Evolutionary conservation across 2,888 invertebrate genomes (phyloP), one percentile per base, ranked within the genome.

Genomic region (Biston stratarius): DNA sequence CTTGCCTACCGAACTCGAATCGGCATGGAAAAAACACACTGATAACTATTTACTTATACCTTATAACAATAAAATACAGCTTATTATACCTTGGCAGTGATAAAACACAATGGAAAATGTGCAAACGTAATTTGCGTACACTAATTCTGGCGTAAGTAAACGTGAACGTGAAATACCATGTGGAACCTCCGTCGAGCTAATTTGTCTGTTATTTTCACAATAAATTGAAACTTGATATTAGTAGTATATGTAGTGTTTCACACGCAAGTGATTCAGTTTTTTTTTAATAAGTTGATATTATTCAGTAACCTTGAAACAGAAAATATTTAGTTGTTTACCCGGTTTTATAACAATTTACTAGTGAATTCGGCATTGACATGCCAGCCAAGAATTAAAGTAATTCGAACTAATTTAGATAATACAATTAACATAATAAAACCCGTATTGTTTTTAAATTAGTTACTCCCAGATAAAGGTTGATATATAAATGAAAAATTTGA

Each of bases 1-100:
- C 83, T 83, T 79, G 79, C 83, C 80, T 80, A 81, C 76, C 77
- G 82, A 81, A 84, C 79, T 79, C 81, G 82, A 83, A 80, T 71
- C 78, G 81, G 82, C 76, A 83, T 81, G 82, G 81, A 79, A 81
- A 84, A 87, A 81, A 38, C 24, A 81, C 80, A 78, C 78, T 82
- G 78, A 82, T 77, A 79, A 82, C 74, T 76, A 71, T 73, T 76
- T 72, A 80, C 70, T 77, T 75, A 77, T 77, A 71, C 78, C 78
- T 78, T 80, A 75, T 69, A 60, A 56, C 77, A 9, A 67, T 45
- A 61, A 33, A 48, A 47, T 72, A 83, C 74, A 73, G 79, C 61
- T 64, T 69, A 79, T 53, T 76, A 64, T 86, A 53, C 72, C 40
- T 47, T 64, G 59, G 42, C 65, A 63, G 11, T 9, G 0, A 9